phyloP scores from a whole-genome alignment of 2,888 invertebrate species.

The Ochropacha duplaris region DNA sequence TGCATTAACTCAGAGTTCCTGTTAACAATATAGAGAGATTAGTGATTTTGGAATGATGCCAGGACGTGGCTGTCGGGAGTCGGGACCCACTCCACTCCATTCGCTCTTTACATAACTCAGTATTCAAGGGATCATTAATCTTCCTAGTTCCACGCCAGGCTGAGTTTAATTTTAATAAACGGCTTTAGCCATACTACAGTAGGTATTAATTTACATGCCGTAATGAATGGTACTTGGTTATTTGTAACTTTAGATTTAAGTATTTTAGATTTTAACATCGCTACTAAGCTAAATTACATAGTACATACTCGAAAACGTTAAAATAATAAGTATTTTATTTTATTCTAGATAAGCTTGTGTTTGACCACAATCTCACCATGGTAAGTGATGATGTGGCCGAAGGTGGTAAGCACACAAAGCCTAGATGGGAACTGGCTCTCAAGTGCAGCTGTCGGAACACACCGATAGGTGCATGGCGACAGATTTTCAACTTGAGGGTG shows the following conservation, averaged over 20 bases:
- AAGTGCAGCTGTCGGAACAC: no score
- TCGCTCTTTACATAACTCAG: constrained; percentile 81
- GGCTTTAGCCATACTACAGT: constrained; percentile 62
- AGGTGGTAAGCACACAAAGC: no score
- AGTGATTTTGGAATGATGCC: constrained; percentile 80
- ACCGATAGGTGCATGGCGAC: no score
- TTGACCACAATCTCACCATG: no score
- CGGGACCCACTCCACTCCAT: constrained; percentile 75
- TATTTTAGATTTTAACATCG: constrained; percentile 41
- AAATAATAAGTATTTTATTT: background rate
- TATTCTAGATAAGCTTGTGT: no score
- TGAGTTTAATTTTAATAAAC: constrained; percentile 82
- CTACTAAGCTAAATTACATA: constrained; percentile 2
- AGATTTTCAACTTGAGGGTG: no score
- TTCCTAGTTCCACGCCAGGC: constrained; percentile 79
- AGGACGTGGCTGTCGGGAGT: constrained; percentile 69
- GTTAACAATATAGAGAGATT: constrained; percentile 70
- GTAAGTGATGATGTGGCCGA: no score
- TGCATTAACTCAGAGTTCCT: constrained; percentile 35
- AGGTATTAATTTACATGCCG: constrained; percentile 70
- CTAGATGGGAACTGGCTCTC: no score
- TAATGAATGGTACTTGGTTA: constrained; percentile 63
- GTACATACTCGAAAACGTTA: background rate
- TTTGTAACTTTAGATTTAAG: constrained; percentile 52
- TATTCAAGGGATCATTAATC: constrained; percentile 81